Evolutionary conservation across 1,140 invertebrate genomes (phyloP).

Genomic region (Gonatopus flavifemur): DNA sequence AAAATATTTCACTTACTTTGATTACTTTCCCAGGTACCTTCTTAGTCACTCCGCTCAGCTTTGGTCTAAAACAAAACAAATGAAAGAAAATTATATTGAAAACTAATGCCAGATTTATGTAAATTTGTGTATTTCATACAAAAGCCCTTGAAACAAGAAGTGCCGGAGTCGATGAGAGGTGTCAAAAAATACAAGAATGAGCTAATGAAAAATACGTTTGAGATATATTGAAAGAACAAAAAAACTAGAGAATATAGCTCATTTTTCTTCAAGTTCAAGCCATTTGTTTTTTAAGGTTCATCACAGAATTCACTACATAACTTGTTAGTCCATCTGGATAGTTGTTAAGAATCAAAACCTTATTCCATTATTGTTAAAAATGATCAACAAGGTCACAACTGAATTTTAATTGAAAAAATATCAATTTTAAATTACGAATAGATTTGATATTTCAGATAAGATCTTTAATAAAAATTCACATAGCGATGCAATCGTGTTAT

Average conservation of each 20-base stretch:
- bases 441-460: no score
- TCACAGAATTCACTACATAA: no score
- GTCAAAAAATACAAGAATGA: no score
- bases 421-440: no score
- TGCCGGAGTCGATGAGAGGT: conserved; percentile 45
- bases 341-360: no score
- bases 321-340: no score
- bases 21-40: conserved; percentile 20
- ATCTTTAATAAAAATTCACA: no score
- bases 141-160: conserved; percentile 23
- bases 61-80: conserved; percentile 36
- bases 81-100: conserved; percentile 17
- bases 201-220: conserved; percentile 20
- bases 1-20: conserved; percentile 24
- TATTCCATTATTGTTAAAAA: no score
- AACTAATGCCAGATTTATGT: conserved; percentile 9
- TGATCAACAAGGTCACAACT: no score
- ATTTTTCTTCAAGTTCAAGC: neutral
- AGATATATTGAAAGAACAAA: conserved; percentile 23
- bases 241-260: conserved; percentile 24
- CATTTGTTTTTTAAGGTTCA: no score
- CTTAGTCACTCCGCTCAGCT: conserved; percentile 18
- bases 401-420: no score
- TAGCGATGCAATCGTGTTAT: no score
- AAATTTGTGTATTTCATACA: neutral